Percentiles rank a stretch among this genome's conserved stretches.
Evolutionary conservation across 2,888 invertebrate genomes (phyloP).

Genomic region (Melanophora roralis): DNA sequence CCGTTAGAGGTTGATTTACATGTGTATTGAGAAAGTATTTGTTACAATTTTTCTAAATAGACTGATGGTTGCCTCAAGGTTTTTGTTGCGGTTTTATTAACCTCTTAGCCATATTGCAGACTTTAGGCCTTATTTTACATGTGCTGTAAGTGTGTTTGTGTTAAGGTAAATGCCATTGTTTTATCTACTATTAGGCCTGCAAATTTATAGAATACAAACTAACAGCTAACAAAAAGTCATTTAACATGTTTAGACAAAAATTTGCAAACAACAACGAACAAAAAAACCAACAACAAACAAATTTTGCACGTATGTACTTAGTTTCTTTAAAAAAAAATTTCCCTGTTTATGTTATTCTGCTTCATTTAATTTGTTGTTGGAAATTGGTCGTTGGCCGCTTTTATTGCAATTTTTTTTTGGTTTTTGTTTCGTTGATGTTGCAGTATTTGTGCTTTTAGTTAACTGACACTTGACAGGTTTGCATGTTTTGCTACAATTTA

Average conservation of each 20-base stretch:
- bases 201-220: conserved; percentile 48
- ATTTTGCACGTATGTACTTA: background rate
- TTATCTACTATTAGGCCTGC: conserved; percentile 53
- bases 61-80: background rate
- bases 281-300: conserved; percentile 1
- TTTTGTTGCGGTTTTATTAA: conserved; percentile 48
- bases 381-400: conserved; percentile 48
- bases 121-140: conserved; percentile 19
- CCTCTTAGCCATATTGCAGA: conserved; percentile 35
- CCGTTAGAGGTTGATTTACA: conserved; percentile 60
- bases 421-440: conserved; percentile 12
- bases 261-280: background rate
- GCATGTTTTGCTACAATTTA: conserved; percentile 63
- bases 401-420: conserved; percentile 37
- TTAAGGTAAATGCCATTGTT: conserved; percentile 36
- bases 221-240: conserved; percentile 58
- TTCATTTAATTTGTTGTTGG: conserved; percentile 23
- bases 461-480: conserved; percentile 63
- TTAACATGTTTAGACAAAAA: conserved; percentile 54
- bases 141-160: conserved; percentile 2
- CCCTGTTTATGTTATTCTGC: conserved; percentile 10
- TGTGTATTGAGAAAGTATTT: conserved; percentile 28
- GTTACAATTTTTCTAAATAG: conserved; percentile 50
- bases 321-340: conserved; percentile 38
- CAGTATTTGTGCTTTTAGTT: conserved; percentile 56